Evolutionary conservation across 2,113 vertebrate species (phyloP).

Genomic region (Passer domesticus): DNA sequence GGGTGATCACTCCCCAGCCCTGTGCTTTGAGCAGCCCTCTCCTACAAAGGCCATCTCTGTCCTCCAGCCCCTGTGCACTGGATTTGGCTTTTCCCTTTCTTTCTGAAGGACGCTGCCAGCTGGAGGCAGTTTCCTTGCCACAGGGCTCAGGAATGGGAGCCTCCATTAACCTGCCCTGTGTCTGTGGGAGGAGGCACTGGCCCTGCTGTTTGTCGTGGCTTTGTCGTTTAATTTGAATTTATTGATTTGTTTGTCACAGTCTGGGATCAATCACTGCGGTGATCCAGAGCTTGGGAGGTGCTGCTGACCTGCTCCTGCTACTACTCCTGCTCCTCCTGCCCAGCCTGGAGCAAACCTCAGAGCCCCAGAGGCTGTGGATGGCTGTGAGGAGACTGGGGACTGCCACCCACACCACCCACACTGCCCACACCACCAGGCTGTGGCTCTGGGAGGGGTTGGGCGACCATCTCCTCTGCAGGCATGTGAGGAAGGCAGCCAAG

Average conservation of each 20-base stretch:
- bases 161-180: neutral
- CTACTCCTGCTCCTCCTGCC: neutral
- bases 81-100: neutral
- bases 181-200: neutral
- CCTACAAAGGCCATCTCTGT: neutral
- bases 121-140: neutral
- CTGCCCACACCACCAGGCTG: accelerated
- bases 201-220: neutral
- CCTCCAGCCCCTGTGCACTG: neutral
- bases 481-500: neutral
- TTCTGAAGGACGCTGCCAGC: accelerated
- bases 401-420: neutral
- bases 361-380: too few species aligned
- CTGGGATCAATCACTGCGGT: accelerated
- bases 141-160: neutral
- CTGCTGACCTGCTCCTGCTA: neutral
- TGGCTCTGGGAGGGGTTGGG: neutral
- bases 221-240: neutral
- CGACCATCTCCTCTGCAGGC: neutral
- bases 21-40: neutral
- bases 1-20: neutral
- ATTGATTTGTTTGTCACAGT: neutral
- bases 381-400: neutral
- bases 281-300: neutral
- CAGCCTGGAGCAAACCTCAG: neutral